Base-by-base conservation (phyloP, 1,140 invertebrate genomes). In the Heterodera carotae region DNA sequence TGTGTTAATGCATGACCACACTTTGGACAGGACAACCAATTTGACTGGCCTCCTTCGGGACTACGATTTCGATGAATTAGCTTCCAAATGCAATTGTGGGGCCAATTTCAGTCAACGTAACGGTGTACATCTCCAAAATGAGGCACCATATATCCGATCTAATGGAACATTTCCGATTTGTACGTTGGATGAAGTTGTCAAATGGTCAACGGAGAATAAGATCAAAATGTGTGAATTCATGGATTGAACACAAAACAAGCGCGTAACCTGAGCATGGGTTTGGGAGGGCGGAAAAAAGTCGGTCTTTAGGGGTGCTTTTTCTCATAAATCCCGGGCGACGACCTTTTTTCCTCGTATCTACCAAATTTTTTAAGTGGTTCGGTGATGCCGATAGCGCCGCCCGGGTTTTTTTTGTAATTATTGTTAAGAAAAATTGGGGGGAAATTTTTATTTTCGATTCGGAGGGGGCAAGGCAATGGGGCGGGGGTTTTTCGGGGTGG, bases 1-100 rank as follows among this genome's bases (percentile, higher is more conserved):
- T 60, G 90, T 94, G 75, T 81, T 93, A 8, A 91, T 93, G 67
- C 93, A 94, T 88, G 93, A 94, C 86, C 84, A 90, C 71, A 91
- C 90, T 5, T 85, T 93, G 62, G 91, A 92, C 81, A 87, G 93
- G 85, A 89, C 93, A 71, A 91, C 91, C n/a, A 90, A 91, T 79
- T 87, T 88, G 75, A 86, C 83, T 66, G 90, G 91, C 53, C 83
- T 89, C 36, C 87, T 94, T 4, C 87, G 85, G 31, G 88, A 91
- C 0, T 90, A 91, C 85, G 91, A 91, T 15, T 92, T 91, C 90
- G 89, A 90, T 27, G 90, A 91, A 78, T 88, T 93, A 12, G 90
- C 89, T 75, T 83, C 90, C 73, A 86, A 92, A 72, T 76, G 66
- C 31, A 82, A 85, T 68, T 81, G 76, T 72, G 62, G 80, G 27